Percentiles rank a stretch among this genome's conserved stretches.
phyloP scores from a whole-genome alignment of 2,113 vertebrate species.

The Eurypyga helias region DNA sequence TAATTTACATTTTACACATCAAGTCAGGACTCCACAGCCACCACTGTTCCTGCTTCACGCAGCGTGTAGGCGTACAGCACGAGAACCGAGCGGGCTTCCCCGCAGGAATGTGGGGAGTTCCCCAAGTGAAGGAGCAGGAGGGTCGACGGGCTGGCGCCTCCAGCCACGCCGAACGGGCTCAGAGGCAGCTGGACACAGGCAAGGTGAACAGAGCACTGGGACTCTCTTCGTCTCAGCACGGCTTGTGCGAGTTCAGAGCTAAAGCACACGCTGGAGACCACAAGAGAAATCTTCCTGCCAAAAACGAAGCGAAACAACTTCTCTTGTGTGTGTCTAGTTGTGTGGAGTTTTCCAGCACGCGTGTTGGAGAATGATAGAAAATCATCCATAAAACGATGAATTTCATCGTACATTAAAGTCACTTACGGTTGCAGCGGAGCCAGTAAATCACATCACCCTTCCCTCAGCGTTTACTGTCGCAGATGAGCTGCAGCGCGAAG shows the following conservation, averaged over 20 bases:
- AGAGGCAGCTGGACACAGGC: background rate
- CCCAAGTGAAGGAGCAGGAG: no score
- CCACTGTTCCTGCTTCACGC: background rate
- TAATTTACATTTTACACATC: background rate
- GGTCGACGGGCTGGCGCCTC: rapidly evolving
- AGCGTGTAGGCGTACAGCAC: background rate
- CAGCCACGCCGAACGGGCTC: rapidly evolving
- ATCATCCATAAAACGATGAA: background rate
- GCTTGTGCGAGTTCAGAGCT: background rate
- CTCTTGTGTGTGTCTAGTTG: rapidly evolving
- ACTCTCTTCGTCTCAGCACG: rapidly evolving
- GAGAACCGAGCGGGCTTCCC: background rate
- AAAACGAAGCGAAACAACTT: rapidly evolving
- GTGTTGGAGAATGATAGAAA: background rate
- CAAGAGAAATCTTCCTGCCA: background rate
- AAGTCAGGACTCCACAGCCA: background rate
- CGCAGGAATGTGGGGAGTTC: background rate
- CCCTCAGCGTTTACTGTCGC: background rate
- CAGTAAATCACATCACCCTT: background rate
- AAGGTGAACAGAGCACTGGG: rapidly evolving
- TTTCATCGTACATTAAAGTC: rapidly evolving
- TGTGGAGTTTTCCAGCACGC: background rate
- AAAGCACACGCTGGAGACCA: background rate
- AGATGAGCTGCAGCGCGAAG: background rate
- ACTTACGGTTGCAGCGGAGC: rapidly evolving